Conservation (phyloP, 1,140 invertebrate species). For the Drosophila cardini region DNA sequence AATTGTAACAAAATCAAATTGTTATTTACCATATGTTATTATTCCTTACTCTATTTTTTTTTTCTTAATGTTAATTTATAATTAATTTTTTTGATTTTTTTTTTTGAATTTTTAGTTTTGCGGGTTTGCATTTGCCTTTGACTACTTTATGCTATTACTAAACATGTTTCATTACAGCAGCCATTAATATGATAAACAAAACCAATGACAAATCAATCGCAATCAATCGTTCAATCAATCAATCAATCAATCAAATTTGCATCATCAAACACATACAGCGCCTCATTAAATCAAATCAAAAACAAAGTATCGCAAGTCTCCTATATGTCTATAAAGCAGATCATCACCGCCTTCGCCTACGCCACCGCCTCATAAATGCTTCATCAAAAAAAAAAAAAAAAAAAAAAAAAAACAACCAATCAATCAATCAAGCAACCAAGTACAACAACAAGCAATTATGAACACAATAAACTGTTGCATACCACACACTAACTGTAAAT, state of each 20-base stretch:
- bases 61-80: too few species aligned
- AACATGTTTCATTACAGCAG: slow-evolving; percentile 75
- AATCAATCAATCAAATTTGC: slow-evolving; percentile 50
- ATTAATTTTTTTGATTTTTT: slow-evolving; percentile 4
- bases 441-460: slow-evolving; percentile 54
- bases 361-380: slow-evolving; percentile 33
- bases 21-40: slow-evolving; percentile 43
- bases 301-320: slow-evolving; percentile 37
- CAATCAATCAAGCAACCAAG: slow-evolving; percentile 55
- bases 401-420: slow-evolving; percentile 50
- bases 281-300: slow-evolving; percentile 49
- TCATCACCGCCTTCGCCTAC: slow-evolving; percentile 10
- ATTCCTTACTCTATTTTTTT: background rate
- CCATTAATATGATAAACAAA: slow-evolving; percentile 42
- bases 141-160: slow-evolving; percentile 57
- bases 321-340: slow-evolving; percentile 32
- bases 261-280: slow-evolving; percentile 63
- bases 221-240: too few species aligned
- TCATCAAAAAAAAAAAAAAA: slow-evolving; percentile 41
- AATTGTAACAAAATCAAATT: slow-evolving; percentile 65
- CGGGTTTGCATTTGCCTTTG: slow-evolving; percentile 38
- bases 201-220: slow-evolving; percentile 29
- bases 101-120: slow-evolving; percentile 23
- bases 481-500: slow-evolving; percentile 84
- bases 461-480: slow-evolving; percentile 57